Evolutionary conservation across 2,888 invertebrate species (phyloP).

Genomic region (Parasteatoda lunata): DNA sequence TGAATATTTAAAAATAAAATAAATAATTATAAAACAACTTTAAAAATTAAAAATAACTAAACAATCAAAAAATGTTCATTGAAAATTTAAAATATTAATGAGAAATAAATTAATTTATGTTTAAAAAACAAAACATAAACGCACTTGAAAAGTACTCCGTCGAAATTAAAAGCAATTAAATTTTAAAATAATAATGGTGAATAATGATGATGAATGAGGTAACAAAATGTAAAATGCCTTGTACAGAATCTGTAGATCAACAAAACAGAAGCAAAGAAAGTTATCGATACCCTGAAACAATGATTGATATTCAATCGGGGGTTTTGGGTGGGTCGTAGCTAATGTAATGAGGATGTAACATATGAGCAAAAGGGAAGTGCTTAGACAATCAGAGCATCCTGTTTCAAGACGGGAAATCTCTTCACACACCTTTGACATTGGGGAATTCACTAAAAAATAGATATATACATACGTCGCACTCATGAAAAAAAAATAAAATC

Average conservation of each 20-base stretch:
- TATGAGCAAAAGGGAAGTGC: conserved; percentile 52
- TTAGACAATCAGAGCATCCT: conserved; percentile 61
- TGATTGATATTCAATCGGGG: conserved; percentile 41
- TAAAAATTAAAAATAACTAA: no score
- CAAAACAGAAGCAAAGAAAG: no score
- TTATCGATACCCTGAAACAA: no score
- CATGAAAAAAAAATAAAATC: background rate
- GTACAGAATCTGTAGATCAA: background rate
- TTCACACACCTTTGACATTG: conserved; percentile 16
- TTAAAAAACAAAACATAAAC: background rate
- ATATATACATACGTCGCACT: no score
- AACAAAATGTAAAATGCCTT: background rate
- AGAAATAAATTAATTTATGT: background rate
- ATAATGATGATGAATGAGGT: conserved; percentile 8
- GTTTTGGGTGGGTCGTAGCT: background rate
- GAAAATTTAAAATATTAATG: no score
- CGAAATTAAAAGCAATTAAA: background rate
- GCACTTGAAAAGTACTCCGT: background rate
- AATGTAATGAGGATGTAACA: conserved; percentile 58
- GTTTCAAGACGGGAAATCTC: conserved; percentile 53
- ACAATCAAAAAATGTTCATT: no score
- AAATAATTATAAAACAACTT: no score
- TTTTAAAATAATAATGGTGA: background rate
- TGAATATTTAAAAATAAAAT: no score
- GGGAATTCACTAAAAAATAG: conserved; percentile 5